Evolutionary conservation across 2,797 vertebrate species (phyloP), one percentile per base, ranked within the genome.

Genomic region (Chaetophractus vellerosus): DNA sequence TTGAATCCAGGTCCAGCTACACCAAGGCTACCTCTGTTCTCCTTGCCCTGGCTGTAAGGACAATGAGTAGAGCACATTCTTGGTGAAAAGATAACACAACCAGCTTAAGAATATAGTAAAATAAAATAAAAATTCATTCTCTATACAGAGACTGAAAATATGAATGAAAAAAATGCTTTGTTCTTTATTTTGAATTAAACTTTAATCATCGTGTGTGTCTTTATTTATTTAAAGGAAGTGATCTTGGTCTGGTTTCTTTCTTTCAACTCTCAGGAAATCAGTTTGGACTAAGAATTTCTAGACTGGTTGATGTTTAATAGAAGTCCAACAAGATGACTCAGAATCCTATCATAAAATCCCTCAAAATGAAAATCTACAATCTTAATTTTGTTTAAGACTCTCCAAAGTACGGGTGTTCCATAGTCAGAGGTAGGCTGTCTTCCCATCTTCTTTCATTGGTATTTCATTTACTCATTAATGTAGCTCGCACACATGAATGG

Each of bases 121-220:
- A 23, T 14, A 38, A 38, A 38, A 38, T 38, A 45, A 45, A 45
- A 45, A 45, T 9, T 15, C 21, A 10, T 68, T 48, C 9, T 84
- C 66, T 9, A 18, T 7, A 10, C 0, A 19, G n/a, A 90, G 55
- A 81, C 4, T 8, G 45, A 88, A 45, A 78, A 36, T 48, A 16
- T 7, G 26, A 6, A 6, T 6, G 45, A 33, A 7, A 19, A 3
- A 38, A 41, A 18, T 80, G 10, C 0, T 7, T 80, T 36, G 4
- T 5, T 93, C n/a, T 74, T 83, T 63, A 6, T n/a, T 75, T 74
- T 23, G 23, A 41, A n/a, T 59, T n/a, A 48, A 63, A 26, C 16
- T 76, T 41, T 41, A 19, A n/a, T 18, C 45, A 24, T 1, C 10
- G 0, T 3, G 12, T 16, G 0, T n/a, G 0, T 38, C 31, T 24